phyloP scores from a whole-genome alignment of 2,797 vertebrate genomes.

The Clarias pachynema region DNA sequence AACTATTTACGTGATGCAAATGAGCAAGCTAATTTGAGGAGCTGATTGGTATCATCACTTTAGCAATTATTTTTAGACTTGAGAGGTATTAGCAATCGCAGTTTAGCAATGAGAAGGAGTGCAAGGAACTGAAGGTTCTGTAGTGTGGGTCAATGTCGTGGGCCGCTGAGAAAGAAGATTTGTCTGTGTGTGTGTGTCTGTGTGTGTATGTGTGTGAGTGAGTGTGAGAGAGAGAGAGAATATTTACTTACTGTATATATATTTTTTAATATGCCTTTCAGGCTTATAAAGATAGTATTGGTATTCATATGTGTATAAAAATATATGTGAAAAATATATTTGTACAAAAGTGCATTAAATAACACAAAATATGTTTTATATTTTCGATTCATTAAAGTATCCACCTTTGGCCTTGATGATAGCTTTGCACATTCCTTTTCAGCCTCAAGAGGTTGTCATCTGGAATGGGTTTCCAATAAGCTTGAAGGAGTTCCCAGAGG shows the following conservation, averaged over 20 bases:
- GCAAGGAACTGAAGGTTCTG: slow-evolving; percentile 76
- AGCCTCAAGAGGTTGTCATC: no score
- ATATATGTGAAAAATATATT: no score
- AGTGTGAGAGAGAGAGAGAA: not conserved
- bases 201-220: not conserved
- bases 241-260: slow-evolving; percentile 1
- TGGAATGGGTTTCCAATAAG: no score
- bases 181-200: not conserved
- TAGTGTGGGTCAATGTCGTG: slow-evolving; percentile 67
- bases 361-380: no score
- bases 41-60: slow-evolving; percentile 71
- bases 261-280: not conserved
- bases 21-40: slow-evolving; percentile 71
- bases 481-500: no score
- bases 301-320: not conserved
- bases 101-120: slow-evolving; percentile 72
- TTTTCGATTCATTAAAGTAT: no score
- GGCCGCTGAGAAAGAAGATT: slow-evolving; percentile 52
- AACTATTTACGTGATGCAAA: slow-evolving; percentile 73
- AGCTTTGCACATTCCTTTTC: no score
- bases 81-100: slow-evolving; percentile 73
- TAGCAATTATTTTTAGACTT: slow-evolving; percentile 68
- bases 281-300: not conserved
- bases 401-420: no score
- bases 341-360: no score